These are phyloP conservation scores for Campodea augens DNA, from an alignment of 1,140 invertebrate species.

Conservation along the genomic window DNA sequence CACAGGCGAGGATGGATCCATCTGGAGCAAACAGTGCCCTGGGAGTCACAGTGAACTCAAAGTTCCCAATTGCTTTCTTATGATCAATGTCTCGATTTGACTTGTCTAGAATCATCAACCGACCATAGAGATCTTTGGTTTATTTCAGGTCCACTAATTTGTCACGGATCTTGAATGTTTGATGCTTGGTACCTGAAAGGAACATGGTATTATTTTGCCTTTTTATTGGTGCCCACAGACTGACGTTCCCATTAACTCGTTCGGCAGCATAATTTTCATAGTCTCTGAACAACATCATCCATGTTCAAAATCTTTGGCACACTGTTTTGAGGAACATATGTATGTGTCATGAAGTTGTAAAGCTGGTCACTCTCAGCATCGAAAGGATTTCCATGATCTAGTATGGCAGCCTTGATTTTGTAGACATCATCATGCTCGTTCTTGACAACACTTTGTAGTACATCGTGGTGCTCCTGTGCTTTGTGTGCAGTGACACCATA, in stretches of 20 bases:
- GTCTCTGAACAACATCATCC: neutral
- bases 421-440: too few relatives aligned
- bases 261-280: neutral
- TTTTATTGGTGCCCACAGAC: conserved; percentile 1
- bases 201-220: neutral
- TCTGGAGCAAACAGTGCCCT: too few relatives aligned
- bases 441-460: too few relatives aligned
- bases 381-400: too few relatives aligned
- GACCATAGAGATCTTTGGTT: neutral
- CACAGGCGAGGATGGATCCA: too few relatives aligned
- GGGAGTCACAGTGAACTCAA: too few relatives aligned
- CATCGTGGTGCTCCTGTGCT: neutral
- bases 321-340: neutral
- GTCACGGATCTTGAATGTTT: neutral
- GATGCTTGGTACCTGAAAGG: too few relatives aligned
- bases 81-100: too few relatives aligned
- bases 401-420: too few relatives aligned
- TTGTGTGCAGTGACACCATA: neutral
- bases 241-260: neutral
- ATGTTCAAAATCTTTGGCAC: neutral
- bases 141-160: neutral
- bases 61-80: too few relatives aligned
- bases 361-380: too few relatives aligned
- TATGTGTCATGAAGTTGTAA: too few relatives aligned
- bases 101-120: neutral